phyloP scores from a whole-genome alignment of 2,113 vertebrate genomes.

The Pipra filicauda region DNA sequence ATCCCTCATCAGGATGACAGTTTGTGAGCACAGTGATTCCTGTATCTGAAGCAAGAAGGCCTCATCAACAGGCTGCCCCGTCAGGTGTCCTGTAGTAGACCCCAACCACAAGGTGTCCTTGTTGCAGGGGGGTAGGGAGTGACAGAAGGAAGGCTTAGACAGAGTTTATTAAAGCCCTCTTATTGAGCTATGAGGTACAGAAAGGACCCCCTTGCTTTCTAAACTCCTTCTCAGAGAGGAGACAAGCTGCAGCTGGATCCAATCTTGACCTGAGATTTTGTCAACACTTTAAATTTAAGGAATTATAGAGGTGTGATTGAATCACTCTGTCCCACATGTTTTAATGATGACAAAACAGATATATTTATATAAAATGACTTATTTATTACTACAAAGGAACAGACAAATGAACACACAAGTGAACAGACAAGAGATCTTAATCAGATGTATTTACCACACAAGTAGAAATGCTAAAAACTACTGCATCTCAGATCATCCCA shows the following conservation, averaged over 20 bases:
- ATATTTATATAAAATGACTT: background rate
- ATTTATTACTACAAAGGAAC: background rate
- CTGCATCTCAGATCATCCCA: background rate
- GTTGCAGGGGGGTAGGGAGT: background rate
- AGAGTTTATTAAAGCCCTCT: background rate
- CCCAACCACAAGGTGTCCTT: accelerated
- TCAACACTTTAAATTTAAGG: background rate
- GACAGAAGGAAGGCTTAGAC: background rate
- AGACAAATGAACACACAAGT: background rate
- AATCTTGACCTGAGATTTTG: background rate
- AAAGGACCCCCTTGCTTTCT: background rate
- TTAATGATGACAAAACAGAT: background rate
- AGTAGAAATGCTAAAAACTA: background rate
- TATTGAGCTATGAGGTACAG: background rate
- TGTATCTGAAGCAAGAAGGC: background rate
- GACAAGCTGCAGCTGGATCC: background rate
- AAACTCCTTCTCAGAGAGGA: background rate
- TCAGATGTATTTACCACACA: background rate
- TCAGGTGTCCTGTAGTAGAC: background rate
- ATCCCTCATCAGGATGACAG: accelerated
- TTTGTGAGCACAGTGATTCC: background rate
- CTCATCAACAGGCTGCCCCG: background rate
- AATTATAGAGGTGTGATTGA: background rate
- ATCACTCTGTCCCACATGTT: background rate
- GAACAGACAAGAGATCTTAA: background rate